Evolutionary conservation across 2,888 invertebrate species (phyloP), one percentile per base, ranked within the genome.

Genomic region (Lottia scabra): DNA sequence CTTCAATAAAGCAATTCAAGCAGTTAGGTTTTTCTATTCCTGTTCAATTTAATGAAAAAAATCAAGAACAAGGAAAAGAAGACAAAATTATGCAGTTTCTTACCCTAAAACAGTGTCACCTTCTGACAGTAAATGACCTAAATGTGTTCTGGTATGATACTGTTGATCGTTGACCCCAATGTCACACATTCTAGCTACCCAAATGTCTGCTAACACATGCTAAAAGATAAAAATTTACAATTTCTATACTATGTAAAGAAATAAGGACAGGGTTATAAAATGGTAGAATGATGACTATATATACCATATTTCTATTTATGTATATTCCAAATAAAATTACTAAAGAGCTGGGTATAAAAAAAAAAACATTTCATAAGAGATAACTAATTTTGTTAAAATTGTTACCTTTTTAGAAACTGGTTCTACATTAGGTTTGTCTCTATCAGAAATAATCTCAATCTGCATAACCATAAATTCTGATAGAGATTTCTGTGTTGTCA

Each of bases 391-490:
- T n/a, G n/a, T n/a, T 5, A 38, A 38, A 45, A 16, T 30, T 27
- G 43, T 69, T 19, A 92, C 93, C 90, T 95, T 96, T 72, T 92
- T 92, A 0, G 98, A 97, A 71, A 97, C 92, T 69, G 93, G 91
- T 1, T 97, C 97, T 48, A 74, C 74, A 26, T 80, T 74, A 19
- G 83, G 84, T 66, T 77, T 78, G 82, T 96, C 94, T 89, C 94
- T 92, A 13, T 93, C 93, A 78, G 92, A 92, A 19, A 96, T 92
- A 63, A 93, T 91, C 82, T 98, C 98, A 73, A 96, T 93, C 87
- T 99, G 96, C 95, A 99, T 96, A 0, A 99, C 96, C 83, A 96
- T 93, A 87, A 95, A 99, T 88, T 98, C 96, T 0, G 94, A 93
- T 75, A 99, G 90, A 86, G 97, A 96, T 87, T 96, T 97, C 0